These are phyloP conservation scores for Polyommatus icarus DNA, from an alignment of 2,888 invertebrate species.

Conservation along the genomic window DNA sequence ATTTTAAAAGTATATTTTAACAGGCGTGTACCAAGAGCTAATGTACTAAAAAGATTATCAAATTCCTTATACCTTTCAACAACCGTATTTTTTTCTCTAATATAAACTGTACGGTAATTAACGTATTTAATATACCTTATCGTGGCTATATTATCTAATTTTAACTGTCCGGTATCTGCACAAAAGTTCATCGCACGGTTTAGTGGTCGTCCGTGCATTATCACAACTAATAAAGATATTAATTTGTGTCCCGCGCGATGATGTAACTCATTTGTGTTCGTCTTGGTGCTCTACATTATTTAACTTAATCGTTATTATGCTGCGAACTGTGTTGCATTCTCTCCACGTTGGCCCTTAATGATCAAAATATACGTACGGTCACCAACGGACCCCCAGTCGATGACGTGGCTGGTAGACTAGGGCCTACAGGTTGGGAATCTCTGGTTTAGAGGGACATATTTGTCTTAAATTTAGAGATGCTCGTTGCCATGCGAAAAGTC, in stretches of 20 bases:
- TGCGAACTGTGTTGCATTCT: too few relatives aligned
- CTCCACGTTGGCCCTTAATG: too few relatives aligned
- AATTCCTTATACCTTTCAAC: neutral
- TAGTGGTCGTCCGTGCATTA: slow-evolving; percentile 65
- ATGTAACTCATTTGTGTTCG: slow-evolving; percentile 40
- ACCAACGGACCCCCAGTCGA: too few relatives aligned
- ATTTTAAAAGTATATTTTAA: too few relatives aligned
- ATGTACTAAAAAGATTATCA: neutral
- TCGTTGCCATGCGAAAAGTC: too few relatives aligned
- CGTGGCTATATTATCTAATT: neutral
- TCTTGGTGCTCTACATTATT: slow-evolving; percentile 6
- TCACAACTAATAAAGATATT: slow-evolving; percentile 68
- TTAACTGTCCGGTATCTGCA: slow-evolving; percentile 33
- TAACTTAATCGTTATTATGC: neutral
- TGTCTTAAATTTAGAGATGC: too few relatives aligned
- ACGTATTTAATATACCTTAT: neutral
- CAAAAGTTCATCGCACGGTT: slow-evolving; percentile 62
- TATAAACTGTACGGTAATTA: neutral
- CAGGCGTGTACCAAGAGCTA: too few relatives aligned
- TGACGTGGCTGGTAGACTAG: too few relatives aligned
- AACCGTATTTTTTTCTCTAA: neutral
- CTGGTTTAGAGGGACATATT: too few relatives aligned
- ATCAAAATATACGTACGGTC: too few relatives aligned
- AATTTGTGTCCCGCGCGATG: slow-evolving; percentile 49
- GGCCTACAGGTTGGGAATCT: too few relatives aligned